Conservation (phyloP, 2,888 invertebrate species). For the Drosophila neoperkinsi region DNA sequence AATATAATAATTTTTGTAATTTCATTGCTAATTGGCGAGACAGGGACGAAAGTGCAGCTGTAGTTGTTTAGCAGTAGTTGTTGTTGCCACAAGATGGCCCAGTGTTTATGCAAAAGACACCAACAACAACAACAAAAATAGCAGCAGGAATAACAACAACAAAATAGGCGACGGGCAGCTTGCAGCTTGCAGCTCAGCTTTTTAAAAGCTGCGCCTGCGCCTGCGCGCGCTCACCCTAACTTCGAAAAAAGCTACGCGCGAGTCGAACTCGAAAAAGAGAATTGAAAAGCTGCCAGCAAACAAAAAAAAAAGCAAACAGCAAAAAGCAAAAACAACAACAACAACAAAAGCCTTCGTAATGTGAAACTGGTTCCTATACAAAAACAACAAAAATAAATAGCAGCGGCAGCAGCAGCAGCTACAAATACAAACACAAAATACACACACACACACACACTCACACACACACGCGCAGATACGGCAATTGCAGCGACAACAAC, state of each 20-base stretch:
- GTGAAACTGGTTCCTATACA: constrained; percentile 76
- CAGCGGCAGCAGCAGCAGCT: constrained; percentile 21
- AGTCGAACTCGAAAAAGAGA: constrained; percentile 52
- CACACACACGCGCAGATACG: constrained; percentile 39
- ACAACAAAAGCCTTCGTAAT: constrained; percentile 69
- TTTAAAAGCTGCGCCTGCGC: constrained; percentile 67
- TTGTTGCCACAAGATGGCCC: constrained; percentile 47
- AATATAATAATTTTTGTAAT: constrained; percentile 54
- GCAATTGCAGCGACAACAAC: constrained; percentile 64
- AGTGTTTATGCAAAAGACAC: constrained; percentile 58
- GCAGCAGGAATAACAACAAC: constrained; percentile 24
- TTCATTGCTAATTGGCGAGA: constrained; percentile 69
- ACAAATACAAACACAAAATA: constrained; percentile 35
- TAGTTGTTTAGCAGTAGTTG: not conserved
- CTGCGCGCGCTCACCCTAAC: constrained; percentile 63
- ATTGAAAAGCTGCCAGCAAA: constrained; percentile 51
- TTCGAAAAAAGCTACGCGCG: constrained; percentile 62
- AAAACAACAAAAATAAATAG: constrained; percentile 10
- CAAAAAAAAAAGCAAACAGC: constrained; percentile 34
- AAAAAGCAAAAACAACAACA: constrained; percentile 38
- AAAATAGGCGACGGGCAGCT: constrained; percentile 14
- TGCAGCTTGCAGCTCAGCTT: constrained; percentile 36
- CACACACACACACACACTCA: constrained; percentile 7
- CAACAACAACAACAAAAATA: constrained; percentile 20
- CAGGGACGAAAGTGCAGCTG: constrained; percentile 44